These are phyloP conservation scores for Sitta europaea DNA, from an alignment of 2,113 vertebrate genomes.

Conservation along the genomic window DNA sequence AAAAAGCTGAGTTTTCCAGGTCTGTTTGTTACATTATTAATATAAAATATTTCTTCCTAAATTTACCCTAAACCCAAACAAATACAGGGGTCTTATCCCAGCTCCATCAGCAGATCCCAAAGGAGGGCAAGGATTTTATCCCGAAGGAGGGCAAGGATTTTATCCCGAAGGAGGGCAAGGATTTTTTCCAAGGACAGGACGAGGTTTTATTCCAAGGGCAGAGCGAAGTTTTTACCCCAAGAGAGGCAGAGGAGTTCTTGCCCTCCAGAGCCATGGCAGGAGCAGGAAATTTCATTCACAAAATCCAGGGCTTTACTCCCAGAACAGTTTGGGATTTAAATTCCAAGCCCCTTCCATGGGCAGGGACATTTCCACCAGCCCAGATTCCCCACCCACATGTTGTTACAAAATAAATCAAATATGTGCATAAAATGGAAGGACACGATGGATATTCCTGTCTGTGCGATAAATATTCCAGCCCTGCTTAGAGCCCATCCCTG, in stretches of 20 bases:
- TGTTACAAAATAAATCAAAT: not conserved
- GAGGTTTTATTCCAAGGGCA: not conserved
- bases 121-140: too few relatives aligned
- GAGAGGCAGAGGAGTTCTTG: not conserved
- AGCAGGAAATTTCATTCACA: not conserved
- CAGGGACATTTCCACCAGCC: not conserved
- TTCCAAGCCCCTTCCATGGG: not conserved
- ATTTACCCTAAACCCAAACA: too few relatives aligned
- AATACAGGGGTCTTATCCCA: too few relatives aligned
- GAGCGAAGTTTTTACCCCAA: not conserved
- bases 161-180: too few relatives aligned
- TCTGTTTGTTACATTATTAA: too few relatives aligned
- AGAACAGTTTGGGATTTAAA: not conserved
- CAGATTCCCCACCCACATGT: not conserved
- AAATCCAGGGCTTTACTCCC: not conserved
- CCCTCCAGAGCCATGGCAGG: not conserved
- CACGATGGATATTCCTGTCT: fast-evolving
- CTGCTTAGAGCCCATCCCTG: not conserved
- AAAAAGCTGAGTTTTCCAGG: too few relatives aligned
- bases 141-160: too few relatives aligned
- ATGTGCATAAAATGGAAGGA: fast-evolving
- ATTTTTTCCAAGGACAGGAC: too few relatives aligned
- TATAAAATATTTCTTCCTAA: too few relatives aligned
- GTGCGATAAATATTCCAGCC: too few relatives aligned
- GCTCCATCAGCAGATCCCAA: too few relatives aligned